These are phyloP conservation scores for Lampris incognitus DNA, from an alignment of 2,113 vertebrate species.

Conservation along the genomic window DNA sequence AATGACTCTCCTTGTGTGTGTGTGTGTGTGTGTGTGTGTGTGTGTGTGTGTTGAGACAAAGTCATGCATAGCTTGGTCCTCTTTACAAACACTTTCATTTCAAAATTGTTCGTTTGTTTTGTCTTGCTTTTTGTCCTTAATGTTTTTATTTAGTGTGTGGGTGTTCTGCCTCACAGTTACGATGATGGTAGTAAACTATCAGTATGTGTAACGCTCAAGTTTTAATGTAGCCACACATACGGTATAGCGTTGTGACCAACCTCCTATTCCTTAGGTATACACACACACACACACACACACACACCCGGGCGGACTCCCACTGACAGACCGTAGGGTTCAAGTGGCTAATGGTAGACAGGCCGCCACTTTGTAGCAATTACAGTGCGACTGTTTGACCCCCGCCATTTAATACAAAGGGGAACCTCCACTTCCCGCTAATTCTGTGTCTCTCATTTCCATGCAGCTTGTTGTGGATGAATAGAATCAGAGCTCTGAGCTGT, in stretches of 20 bases:
- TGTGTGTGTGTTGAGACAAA: too few relatives aligned
- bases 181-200: too few relatives aligned
- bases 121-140: too few relatives aligned
- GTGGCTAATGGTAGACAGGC: conserved; percentile 38
- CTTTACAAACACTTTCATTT: too few relatives aligned
- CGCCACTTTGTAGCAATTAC: conserved; percentile 40
- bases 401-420: conserved; percentile 16
- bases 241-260: too few relatives aligned
- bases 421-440: conserved; percentile 14
- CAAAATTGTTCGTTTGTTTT: too few relatives aligned
- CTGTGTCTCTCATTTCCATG: not conserved
- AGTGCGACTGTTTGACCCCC: conserved; percentile 34
- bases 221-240: not conserved
- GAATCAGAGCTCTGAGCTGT: not conserved
- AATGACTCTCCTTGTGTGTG: too few relatives aligned
- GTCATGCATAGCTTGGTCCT: too few relatives aligned
- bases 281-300: conserved; percentile 3
- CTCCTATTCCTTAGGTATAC: not conserved
- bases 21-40: too few relatives aligned
- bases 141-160: too few relatives aligned
- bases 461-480: not conserved
- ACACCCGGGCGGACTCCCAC: not conserved
- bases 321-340: conserved; percentile 14
- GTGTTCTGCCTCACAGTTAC: too few relatives aligned
- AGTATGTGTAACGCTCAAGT: not conserved